Base-by-base conservation (phyloP, 2,888 invertebrate genomes). In the Hyposoter dolosus region DNA sequence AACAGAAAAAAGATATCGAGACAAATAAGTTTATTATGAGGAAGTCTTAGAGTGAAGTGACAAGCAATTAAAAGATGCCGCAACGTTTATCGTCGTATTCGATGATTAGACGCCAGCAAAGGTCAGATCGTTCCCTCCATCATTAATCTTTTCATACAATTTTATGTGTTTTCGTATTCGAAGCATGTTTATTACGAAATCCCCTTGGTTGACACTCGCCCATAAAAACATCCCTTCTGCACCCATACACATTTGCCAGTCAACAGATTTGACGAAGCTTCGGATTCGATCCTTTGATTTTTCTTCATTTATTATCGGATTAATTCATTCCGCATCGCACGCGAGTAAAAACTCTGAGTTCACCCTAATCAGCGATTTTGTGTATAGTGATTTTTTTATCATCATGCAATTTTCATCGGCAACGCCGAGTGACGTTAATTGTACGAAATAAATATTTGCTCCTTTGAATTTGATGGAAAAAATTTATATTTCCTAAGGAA, bases 1-100 rank as follows among this genome's bases (percentile, higher is more conserved):
- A 17, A 15, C 15, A 28, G 5, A 45, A 9, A 3, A 9, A 32
- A 53, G 5, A 23, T 15, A n/a, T 19, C 60, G 28, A 9, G 69
- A 43, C 28, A 19, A 63, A 79, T 63, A 71, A 71, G 60, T 71
- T 60, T 32, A 79, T 71, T 79, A n/a, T n/a, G 53, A 68, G 47
- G n/a, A 35, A 28, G n/a, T 19, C 17, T 40, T 23, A 17, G 40
- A n/a, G 32, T 68, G 53, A 68, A 53, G 68, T 53, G 68, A n/a
- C 15, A 23, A 69, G 17, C 15, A 17, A 45, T 28, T 69, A n/a
- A 45, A 7, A 15, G 23, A 45, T 10, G 23, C 23, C 28, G 28
- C 45, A 69, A 69, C 45, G 28, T 69, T 69, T 23, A 69, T 69
- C 43, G 9, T 23, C 28, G 6, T 17, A 45, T 69, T 45, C 45